Conservation (phyloP, 2,888 invertebrate species). For the Eupithecia tripunctaria region DNA sequence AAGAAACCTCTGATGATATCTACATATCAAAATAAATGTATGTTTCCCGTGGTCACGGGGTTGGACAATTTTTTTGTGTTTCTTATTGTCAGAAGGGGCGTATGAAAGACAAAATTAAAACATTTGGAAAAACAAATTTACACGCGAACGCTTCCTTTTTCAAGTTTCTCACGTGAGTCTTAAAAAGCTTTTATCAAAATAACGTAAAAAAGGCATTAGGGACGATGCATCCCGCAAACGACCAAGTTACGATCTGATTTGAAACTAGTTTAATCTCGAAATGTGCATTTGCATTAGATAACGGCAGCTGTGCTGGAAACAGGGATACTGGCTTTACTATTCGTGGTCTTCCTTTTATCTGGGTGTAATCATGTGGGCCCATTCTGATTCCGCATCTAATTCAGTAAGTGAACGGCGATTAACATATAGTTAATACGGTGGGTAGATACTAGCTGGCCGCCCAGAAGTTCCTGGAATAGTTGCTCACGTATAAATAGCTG, state of each 20-base stretch:
- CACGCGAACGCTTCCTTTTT: no score
- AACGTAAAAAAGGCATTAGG: conserved; percentile 53
- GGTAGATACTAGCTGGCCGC: not conserved
- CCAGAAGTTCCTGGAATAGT: conserved; percentile 9
- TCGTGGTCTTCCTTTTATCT: conserved; percentile 67
- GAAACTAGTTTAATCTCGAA: conserved; percentile 63
- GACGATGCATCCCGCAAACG: conserved; percentile 60
- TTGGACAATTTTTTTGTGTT: no score
- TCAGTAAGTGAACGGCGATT: conserved; percentile 22
- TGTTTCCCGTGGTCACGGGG: no score
- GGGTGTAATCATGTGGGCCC: conserved; percentile 60
- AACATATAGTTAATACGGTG: conserved; percentile 4
- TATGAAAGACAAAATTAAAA: no score
- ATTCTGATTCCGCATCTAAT: conserved; percentile 53
- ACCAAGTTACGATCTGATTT: conserved; percentile 55
- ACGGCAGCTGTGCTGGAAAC: conserved; percentile 67
- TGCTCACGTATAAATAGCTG: conserved; percentile 2
- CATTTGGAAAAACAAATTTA: no score
- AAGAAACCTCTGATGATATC: no score
- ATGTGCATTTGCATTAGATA: conserved; percentile 77
- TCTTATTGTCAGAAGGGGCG: no score
- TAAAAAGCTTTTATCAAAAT: conserved; percentile 67
- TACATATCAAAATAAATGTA: no score
- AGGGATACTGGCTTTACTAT: conserved; percentile 68
- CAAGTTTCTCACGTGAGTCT: not conserved